Evolutionary conservation across 2,888 invertebrate genomes (phyloP).

Genomic region (Dynastes grantii): DNA sequence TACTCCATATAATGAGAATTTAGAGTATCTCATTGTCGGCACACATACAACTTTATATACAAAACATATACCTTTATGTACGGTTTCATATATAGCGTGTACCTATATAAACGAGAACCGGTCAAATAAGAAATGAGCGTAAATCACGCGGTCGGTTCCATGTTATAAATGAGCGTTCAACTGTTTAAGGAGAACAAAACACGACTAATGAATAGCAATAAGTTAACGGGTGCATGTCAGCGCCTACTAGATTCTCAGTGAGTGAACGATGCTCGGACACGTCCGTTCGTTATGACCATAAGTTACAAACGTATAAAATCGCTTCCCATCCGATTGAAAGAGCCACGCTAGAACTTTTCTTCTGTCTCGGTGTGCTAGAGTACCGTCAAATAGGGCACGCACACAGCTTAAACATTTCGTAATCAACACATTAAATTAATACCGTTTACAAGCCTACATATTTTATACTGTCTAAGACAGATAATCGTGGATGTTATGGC

Average conservation of each 20-base stretch:
- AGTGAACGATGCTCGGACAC: constrained; percentile 59
- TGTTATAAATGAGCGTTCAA: constrained; percentile 64
- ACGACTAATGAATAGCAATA: constrained; percentile 64
- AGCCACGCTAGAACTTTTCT: constrained; percentile 11
- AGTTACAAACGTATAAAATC: constrained; percentile 42
- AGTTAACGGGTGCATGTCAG: constrained; percentile 62
- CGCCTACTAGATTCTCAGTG: constrained; percentile 58
- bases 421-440: constrained; percentile 32
- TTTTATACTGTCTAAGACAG: background rate
- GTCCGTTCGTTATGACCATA: constrained; percentile 55
- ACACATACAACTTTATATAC: constrained; percentile 38
- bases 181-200: constrained; percentile 65
- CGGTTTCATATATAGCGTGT: constrained; percentile 34
- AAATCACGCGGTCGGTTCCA: constrained; percentile 63
- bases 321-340: constrained; percentile 53
- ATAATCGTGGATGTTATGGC: background rate
- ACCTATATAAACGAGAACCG: constrained; percentile 44
- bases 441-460: constrained; percentile 13
- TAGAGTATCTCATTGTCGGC: constrained; percentile 51
- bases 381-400: constrained; percentile 4
- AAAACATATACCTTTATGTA: constrained; percentile 27
- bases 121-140: constrained; percentile 57
- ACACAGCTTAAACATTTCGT: constrained; percentile 12
- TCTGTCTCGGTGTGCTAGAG: background rate
- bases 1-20: constrained; percentile 52